These are phyloP conservation scores for Podarcis cretensis DNA, from an alignment of 2,113 vertebrate genomes.

Conservation along the genomic window DNA sequence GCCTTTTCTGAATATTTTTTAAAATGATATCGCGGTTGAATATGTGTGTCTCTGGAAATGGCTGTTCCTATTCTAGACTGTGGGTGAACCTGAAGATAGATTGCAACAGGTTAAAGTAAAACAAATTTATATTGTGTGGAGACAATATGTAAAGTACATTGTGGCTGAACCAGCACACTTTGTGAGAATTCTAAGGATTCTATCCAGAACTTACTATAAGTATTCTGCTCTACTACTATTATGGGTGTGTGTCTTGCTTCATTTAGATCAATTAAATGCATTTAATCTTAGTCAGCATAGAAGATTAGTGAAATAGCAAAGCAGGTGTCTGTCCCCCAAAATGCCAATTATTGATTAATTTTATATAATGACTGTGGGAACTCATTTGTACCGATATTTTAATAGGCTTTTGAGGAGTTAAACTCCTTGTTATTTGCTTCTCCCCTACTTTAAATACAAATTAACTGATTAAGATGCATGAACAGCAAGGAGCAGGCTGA, in stretches of 20 bases:
- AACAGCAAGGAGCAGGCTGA: background rate
- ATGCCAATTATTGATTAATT: slow-evolving; percentile 5
- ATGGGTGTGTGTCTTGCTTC: background rate
- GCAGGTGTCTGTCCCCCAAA: slow-evolving; percentile 8
- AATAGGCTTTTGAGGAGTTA: slow-evolving; percentile 9
- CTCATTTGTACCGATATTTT: background rate
- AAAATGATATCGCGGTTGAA: background rate
- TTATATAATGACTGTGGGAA: background rate
- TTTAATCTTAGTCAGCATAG: slow-evolving; percentile 37
- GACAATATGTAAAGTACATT: background rate
- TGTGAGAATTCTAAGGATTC: background rate
- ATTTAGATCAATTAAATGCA: background rate
- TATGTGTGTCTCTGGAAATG: background rate
- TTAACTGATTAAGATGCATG: slow-evolving; percentile 29
- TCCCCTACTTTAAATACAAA: background rate
- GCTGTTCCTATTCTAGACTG: background rate
- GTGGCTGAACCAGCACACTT: background rate
- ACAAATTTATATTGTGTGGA: background rate
- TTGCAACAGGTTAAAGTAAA: background rate
- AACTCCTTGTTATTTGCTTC: slow-evolving; percentile 27
- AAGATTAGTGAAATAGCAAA: slow-evolving; percentile 37
- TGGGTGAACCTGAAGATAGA: background rate
- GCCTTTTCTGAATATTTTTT: background rate
- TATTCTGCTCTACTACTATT: background rate
- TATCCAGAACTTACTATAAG: background rate